Base-by-base conservation (phyloP, 2,113 vertebrate genomes). In the Colius striatus region DNA sequence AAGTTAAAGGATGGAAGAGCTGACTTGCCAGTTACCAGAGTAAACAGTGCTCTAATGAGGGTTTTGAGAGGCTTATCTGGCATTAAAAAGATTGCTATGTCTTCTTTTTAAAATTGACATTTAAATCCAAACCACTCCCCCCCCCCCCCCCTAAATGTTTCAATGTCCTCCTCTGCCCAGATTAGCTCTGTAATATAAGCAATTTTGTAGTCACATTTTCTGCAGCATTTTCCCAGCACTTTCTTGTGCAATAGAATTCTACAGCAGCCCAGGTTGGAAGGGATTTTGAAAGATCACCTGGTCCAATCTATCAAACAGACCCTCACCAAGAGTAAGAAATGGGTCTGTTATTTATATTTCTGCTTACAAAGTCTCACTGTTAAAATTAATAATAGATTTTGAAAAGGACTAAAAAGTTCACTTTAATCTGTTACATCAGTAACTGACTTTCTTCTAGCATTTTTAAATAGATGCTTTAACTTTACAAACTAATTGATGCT, bases 21-120 rank as follows among this genome's bases (percentile, higher is more conserved):
- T 91, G 74, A 81, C 63, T 89, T 0, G 1, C 50, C 12, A 21
- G 77, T 89, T 91, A 89, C 78, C 71, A 79, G 90, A 91, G 75
- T 72, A 91, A 93, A 90, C 87, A 87, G 48, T 68, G 48, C 74
- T 90, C 43, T 73, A 20, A 73, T 47, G 55, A 76, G 70, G 55
- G 50, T 91, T 92, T 90, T 36, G 67, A 71, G 75, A 70, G 57
- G 71, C 63, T 96, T 43, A 30, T 89, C 58, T 72, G 75, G 54
- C 84, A 50, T 26, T 79, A 36, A 85, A 76, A 91, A 83, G 53
- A 34, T 76, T 79, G 36, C 41, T 67, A 0, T 57, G 50, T 75
- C 71, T 89, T 81, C 86, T 21, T 84, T 84, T 78, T 75, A 17
- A 71, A 89, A 66, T 41, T 2, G 2, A 10, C 18, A 30, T 75